Evolutionary conservation across 2,888 invertebrate species (phyloP), one percentile per base, ranked within the genome.

Genomic region (Meghimatium bilineatum): DNA sequence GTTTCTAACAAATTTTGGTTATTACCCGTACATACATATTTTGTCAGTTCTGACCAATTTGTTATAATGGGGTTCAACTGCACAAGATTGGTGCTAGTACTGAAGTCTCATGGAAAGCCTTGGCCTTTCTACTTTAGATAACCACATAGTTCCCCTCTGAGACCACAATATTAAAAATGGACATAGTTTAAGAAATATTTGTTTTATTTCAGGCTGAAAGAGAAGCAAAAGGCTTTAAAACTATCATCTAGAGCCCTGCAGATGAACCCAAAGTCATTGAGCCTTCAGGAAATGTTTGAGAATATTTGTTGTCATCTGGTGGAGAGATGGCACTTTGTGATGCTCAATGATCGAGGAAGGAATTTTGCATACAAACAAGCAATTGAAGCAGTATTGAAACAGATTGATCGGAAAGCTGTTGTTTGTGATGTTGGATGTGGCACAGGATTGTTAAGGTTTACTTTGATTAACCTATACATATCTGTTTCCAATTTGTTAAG

Each of bases 311-410:
- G 96, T 92, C 94, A 95, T 87, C 93, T 96, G 84, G 95, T 97
- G 71, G 96, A 96, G 86, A 94, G 96, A 79, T 97, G 97, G 97
- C 97, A 97, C 93, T 97, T 96, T 92, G 94, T 96, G 84, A 97
- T 97, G 97, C 93, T 97, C 44, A 97, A 97, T 94, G 97, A 97
- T 92, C 94, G 93, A 85, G 92, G 93, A 32, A 94, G 97, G 71
- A 97, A 97, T 93, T 92, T 94, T 83, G 95, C 95, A 0, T 97
- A 96, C 91, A 94, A 94, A 81, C 92, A 93, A 80, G 97, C 96
- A 0, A 96, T 97, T 86, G 90, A 91, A 32, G 94, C 94, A 82
- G 95, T 94, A 85, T 92, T 96, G 2, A 91, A 93, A 8, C 89
- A 93, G 49, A 95, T 95, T 29, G 34, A 3, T 0, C 14, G 32